These are phyloP conservation scores for Drosophila infuscata DNA, from an alignment of 2,888 invertebrate species.

Conservation along the genomic window DNA sequence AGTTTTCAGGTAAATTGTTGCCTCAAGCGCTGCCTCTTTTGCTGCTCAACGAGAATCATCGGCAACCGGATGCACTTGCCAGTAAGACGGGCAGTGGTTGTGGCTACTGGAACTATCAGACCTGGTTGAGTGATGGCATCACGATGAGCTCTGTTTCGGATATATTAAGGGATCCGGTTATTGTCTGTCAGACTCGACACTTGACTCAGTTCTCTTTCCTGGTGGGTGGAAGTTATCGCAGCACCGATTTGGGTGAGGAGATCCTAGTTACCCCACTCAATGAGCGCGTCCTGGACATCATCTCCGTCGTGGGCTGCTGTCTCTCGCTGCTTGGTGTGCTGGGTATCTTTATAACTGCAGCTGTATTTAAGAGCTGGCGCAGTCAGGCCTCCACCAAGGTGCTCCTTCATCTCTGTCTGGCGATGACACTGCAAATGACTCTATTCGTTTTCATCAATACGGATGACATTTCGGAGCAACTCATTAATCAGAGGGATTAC, in stretches of 20 bases:
- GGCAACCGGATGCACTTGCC: conserved; percentile 38
- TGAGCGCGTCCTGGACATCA: conserved; percentile 86
- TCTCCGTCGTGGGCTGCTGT: conserved; percentile 87
- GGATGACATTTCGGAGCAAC: conserved; percentile 71
- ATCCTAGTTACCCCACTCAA: conserved; percentile 83
- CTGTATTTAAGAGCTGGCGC: conserved; percentile 87
- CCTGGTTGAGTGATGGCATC: conserved; percentile 87
- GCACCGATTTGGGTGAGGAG: conserved; percentile 72
- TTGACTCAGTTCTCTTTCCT: conserved; percentile 88
- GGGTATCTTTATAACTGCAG: conserved; percentile 87
- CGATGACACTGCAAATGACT: conserved; percentile 87
- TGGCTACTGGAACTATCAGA: conserved; percentile 88
- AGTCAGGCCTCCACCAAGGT: conserved; percentile 88
- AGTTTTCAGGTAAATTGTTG: conserved; percentile 83
- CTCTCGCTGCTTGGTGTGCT: conserved; percentile 87
- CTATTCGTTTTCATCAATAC: conserved; percentile 81
- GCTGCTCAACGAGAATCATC: conserved; percentile 70
- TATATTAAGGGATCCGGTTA: conserved; percentile 72
- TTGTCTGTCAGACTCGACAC: conserved; percentile 87
- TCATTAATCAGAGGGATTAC: conserved; percentile 37
- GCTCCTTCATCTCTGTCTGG: conserved; percentile 88
- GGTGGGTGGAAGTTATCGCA: conserved; percentile 84
- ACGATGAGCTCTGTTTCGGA: conserved; percentile 36
- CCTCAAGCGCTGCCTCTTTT: conserved; percentile 86
- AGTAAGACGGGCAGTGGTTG: conserved; percentile 83